Conservation (phyloP, 2,888 invertebrate species). For the Anarsia innoxiella region DNA sequence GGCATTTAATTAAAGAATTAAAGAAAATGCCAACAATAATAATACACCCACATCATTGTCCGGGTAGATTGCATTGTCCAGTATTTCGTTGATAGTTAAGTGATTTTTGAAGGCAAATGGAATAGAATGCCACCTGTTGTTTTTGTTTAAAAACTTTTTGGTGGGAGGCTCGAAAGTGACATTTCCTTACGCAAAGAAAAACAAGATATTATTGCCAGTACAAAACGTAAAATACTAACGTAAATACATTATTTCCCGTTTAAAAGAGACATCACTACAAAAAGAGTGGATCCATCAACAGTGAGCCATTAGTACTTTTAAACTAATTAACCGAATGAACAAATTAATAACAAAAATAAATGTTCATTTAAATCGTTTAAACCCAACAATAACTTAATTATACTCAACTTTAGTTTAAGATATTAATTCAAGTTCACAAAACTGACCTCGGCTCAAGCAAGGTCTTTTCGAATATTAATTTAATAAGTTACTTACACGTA, state of each 20-base stretch:
- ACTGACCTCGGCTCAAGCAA: slow-evolving; percentile 1
- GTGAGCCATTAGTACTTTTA: too few relatives aligned
- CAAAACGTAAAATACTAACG: too few relatives aligned
- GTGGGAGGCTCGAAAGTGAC: too few relatives aligned
- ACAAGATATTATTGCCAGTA: too few relatives aligned
- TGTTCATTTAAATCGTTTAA: slow-evolving; percentile 1
- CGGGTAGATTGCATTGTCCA: slow-evolving; percentile 8
- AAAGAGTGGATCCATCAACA: too few relatives aligned
- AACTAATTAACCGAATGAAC: too few relatives aligned
- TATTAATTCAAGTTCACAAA: slow-evolving; percentile 5
- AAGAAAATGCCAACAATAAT: slow-evolving; percentile 28
- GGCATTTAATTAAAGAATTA: slow-evolving; percentile 38
- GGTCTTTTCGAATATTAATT: too few relatives aligned
- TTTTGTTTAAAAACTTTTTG: not conserved
- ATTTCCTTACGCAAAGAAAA: too few relatives aligned
- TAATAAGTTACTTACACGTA: too few relatives aligned
- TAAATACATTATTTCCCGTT: too few relatives aligned
- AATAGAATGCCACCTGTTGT: not conserved
- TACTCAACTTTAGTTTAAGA: not conserved
- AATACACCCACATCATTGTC: slow-evolving; percentile 7
- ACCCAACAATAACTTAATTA: slow-evolving; percentile 2
- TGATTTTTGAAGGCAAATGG: slow-evolving; percentile 4
- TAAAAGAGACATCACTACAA: too few relatives aligned
- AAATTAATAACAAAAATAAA: too few relatives aligned
- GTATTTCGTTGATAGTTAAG: not conserved